These are phyloP conservation scores for Eumerus sabulonum DNA, from an alignment of 2,888 invertebrate genomes.

Conservation along the genomic window DNA sequence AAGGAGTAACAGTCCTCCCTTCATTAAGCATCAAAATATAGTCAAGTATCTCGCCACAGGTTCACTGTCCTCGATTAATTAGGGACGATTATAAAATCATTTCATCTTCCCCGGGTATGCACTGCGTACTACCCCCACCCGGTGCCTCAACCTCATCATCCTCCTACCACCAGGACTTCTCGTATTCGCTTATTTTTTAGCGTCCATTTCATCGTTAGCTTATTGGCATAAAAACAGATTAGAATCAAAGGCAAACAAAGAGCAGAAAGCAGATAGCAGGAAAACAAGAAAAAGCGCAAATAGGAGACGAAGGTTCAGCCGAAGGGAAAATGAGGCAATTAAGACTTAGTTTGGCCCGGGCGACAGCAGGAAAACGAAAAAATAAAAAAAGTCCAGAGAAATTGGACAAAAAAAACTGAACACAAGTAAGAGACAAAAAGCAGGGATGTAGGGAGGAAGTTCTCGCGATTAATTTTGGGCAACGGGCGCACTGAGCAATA, in stretches of 20 bases:
- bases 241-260: conserved; percentile 44
- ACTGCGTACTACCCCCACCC: neutral
- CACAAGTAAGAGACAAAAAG: conserved; percentile 3
- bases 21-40: too few relatives aligned
- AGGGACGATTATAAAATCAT: neutral
- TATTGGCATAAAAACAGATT: conserved; percentile 51
- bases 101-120: neutral
- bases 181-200: neutral
- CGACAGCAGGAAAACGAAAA: neutral
- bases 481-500: neutral
- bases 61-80: neutral
- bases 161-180: too few relatives aligned
- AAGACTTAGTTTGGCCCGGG: conserved; percentile 34
- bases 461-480: conserved; percentile 21
- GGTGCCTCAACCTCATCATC: neutral
- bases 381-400: neutral
- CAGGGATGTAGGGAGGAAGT: neutral
- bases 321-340: conserved; percentile 64
- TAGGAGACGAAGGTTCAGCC: conserved; percentile 51
- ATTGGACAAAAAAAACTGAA: conserved; percentile 7
- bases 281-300: neutral
- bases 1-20: too few relatives aligned
- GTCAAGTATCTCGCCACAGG: neutral
- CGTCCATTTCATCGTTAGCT: conserved; percentile 25
- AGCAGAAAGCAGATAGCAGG: conserved; percentile 4